Evolutionary conservation across 2,113 vertebrate genomes (phyloP).

Genomic region (Gavialis gangeticus): DNA sequence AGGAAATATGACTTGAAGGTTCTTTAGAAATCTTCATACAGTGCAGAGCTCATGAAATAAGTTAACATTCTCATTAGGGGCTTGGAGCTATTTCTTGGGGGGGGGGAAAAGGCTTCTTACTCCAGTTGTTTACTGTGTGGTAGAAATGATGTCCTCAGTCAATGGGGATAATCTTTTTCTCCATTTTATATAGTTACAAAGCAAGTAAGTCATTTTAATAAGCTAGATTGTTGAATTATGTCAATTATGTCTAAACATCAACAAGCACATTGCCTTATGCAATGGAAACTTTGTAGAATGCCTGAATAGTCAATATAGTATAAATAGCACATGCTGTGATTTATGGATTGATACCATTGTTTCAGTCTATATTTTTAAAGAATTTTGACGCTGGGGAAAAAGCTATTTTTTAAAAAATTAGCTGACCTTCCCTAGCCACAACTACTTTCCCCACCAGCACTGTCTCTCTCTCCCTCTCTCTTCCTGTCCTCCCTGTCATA

Average conservation of each 20-base stretch:
- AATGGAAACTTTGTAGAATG: constrained; percentile 43
- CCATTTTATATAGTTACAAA: constrained; percentile 50
- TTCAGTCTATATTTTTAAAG: not conserved
- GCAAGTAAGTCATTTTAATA: constrained; percentile 44
- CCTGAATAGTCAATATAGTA: not conserved
- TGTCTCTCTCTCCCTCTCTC: not conserved
- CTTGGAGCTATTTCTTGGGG: constrained; percentile 56
- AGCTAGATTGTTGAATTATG: constrained; percentile 58
- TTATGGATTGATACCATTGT: not conserved
- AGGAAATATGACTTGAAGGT: constrained; percentile 30
- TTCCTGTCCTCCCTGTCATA: not conserved
- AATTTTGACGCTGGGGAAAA: not conserved
- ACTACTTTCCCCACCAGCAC: not conserved
- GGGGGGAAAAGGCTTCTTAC: constrained; percentile 13
- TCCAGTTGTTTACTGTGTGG: constrained; percentile 40
- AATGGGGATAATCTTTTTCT: constrained; percentile 61
- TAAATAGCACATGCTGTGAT: not conserved
- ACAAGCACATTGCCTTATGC: constrained; percentile 48
- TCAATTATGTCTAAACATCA: constrained; percentile 65
- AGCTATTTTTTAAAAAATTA: not conserved
- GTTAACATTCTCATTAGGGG: constrained; percentile 57
- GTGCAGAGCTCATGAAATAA: constrained; percentile 43
- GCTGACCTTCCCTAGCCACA: not conserved
- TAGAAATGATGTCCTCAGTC: constrained; percentile 52
- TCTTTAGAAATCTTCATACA: constrained; percentile 23